Percentiles rank a stretch among this genome's conserved stretches.
Evolutionary conservation across 2,797 vertebrate genomes (phyloP).

Genomic region (Paguma larvata): DNA sequence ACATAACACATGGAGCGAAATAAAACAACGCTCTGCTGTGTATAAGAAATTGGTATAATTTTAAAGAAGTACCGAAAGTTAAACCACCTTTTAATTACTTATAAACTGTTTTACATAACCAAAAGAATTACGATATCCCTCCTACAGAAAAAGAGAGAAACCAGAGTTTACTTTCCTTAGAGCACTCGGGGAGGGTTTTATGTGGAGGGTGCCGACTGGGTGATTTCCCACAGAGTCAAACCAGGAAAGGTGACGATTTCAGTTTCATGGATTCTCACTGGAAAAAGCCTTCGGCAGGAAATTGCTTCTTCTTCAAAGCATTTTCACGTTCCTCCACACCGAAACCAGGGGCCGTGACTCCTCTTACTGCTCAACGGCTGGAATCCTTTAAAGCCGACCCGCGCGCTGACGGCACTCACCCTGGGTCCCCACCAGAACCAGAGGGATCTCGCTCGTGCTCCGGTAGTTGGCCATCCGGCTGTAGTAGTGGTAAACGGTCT

Average conservation of each 20-base stretch:
- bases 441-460: constrained; percentile 95
- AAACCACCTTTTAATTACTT: neutral
- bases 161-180: neutral
- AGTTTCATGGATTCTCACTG: neutral
- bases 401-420: constrained; percentile 86
- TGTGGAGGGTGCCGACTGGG: neutral
- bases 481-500: constrained; percentile 99
- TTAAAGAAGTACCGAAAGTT: neutral
- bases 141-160: neutral
- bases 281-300: neutral
- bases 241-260: fast-evolving
- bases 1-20: neutral
- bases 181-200: fast-evolving
- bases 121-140: neutral
- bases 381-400: fast-evolving
- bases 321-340: neutral
- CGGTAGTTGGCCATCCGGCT: constrained; percentile 96
- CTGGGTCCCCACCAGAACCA: constrained; percentile 98
- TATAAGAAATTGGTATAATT: neutral
- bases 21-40: fast-evolving
- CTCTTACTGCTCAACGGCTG: fast-evolving
- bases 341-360: fast-evolving
- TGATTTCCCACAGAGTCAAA: neutral
- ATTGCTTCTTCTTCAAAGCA: fast-evolving
- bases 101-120: neutral